A percentile compares a stretch with the other conserved stretches of the same genome.
phyloP scores from a whole-genome alignment of 2,113 vertebrate genomes.

The Eublepharis macularius region DNA sequence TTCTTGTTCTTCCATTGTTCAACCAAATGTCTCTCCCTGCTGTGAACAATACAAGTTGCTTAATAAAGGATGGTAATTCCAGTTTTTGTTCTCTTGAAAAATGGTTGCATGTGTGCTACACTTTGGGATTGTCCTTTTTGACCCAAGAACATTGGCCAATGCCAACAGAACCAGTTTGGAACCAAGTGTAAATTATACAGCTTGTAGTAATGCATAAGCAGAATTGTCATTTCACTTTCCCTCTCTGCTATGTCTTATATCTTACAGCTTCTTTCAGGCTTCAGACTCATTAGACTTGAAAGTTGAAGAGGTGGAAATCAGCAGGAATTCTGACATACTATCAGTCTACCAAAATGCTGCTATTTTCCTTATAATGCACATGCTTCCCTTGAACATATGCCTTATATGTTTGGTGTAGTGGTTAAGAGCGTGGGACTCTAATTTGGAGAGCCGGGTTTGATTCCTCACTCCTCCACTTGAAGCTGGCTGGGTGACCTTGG shows the following conservation, averaged over 20 bases:
- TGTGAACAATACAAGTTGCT: conserved; percentile 7
- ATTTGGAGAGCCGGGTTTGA: too few relatives aligned
- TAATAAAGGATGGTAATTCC: not conserved
- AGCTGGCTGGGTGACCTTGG: too few relatives aligned
- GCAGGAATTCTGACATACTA: not conserved
- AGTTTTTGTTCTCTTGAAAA: conserved; percentile 14
- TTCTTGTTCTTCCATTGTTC: not conserved
- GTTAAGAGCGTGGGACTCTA: too few relatives aligned
- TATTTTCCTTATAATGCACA: not conserved
- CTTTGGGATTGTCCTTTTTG: conserved; percentile 43
- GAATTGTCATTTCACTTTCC: conserved; percentile 30
- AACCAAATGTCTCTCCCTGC: not conserved
- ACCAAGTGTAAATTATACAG: conserved; percentile 26
- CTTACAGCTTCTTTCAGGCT: not conserved
- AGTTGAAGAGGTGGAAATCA: not conserved
- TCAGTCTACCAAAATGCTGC: not conserved
- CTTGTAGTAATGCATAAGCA: conserved; percentile 36
- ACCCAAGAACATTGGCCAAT: conserved; percentile 20
- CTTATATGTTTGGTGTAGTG: too few relatives aligned
- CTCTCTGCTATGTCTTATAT: conserved; percentile 13
- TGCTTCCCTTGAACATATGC: too few relatives aligned
- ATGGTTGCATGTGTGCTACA: conserved; percentile 1
- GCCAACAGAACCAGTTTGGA: conserved; percentile 20
- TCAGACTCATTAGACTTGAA: not conserved
- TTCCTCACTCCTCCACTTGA: too few relatives aligned